Evolutionary conservation across 1,140 invertebrate genomes (phyloP), one percentile per base, ranked within the genome.

Genomic region (Ericerus pela): DNA sequence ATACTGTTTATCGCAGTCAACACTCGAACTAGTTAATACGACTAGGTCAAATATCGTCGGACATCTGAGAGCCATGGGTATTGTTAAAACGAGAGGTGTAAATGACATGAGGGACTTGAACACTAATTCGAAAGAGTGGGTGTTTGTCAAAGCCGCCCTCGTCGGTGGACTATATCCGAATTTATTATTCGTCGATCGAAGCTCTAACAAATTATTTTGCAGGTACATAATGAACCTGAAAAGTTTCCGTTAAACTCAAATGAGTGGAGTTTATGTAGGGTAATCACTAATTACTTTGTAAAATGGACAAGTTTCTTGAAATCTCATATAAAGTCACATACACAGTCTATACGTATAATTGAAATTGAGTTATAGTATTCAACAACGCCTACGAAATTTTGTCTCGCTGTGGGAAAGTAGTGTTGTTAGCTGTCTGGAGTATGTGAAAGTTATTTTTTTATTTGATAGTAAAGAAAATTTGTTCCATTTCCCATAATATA

Each of bases 161-260:
- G 79, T 81, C 51, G 84, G 82, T 26, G 91, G 90, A 2, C 72
- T 87, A 26, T 96, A 94, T 73, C 91, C 92, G 0, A 88, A 91
- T 64, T 69, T 96, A 24, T 10, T 47, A 47, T 47, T 47, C 41
- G 41, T 47, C 18, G 41, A 47, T 47, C 41, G 41, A 5, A 24
- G 20, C 16, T 22, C 41, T 8, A 47, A 47, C 26, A 47, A 47
- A 16, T 22, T 47, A 24, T 47, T 14, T 47, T 47, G 41, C 16
- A 47, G 41, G 41, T 47, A 5, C n/a, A 10, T 10, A 33, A 33
- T n/a, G n/a, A 33, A n/a, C n/a, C n/a, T 33, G n/a, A 10, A 33
- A 10, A 10, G n/a, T 33, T 33, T 33, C n/a, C n/a, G 8, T 33
- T 8, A 33, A 33, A 10, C 8, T n/a, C n/a, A n/a, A n/a, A n/a